phyloP scores from a whole-genome alignment of 2,888 invertebrate genomes.

The Dascillus cervinus region DNA sequence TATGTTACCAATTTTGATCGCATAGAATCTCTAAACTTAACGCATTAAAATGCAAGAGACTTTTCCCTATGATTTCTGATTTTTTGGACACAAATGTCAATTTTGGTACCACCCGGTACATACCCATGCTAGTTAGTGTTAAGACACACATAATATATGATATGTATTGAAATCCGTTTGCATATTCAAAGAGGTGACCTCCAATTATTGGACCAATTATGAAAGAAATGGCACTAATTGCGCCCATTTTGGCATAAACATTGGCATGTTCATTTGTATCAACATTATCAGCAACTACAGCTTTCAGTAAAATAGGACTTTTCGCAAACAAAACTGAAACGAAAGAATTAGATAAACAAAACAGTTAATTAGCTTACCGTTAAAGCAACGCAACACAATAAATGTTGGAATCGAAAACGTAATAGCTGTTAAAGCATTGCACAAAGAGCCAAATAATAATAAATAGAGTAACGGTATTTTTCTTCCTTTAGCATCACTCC shows the following conservation, averaged over 20 bases:
- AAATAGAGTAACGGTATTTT: slow-evolving; percentile 45
- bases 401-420: slow-evolving; percentile 44
- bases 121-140: too few species aligned
- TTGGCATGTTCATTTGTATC: slow-evolving; percentile 44
- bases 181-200: slow-evolving; percentile 49
- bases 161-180: slow-evolving; percentile 45
- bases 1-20: too few species aligned
- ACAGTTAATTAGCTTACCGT: slow-evolving; percentile 40
- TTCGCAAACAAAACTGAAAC: slow-evolving; percentile 58
- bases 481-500: slow-evolving; percentile 52
- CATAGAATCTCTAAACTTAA: too few species aligned
- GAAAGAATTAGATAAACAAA: background rate
- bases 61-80: too few species aligned
- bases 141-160: too few species aligned
- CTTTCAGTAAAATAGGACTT: slow-evolving; percentile 54
- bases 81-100: too few species aligned
- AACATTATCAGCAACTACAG: slow-evolving; percentile 53
- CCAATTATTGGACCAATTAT: slow-evolving; percentile 60
- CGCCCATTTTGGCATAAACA: slow-evolving; percentile 55
- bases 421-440: slow-evolving; percentile 45
- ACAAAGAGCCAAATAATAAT: slow-evolving; percentile 43
- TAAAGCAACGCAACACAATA: slow-evolving; percentile 44
- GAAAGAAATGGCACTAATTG: slow-evolving; percentile 56
- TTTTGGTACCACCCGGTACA: too few species aligned
- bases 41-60: too few species aligned